Evolutionary conservation across 2,113 vertebrate genomes (phyloP).

Genomic region (Cynoglossus semilaevis): DNA sequence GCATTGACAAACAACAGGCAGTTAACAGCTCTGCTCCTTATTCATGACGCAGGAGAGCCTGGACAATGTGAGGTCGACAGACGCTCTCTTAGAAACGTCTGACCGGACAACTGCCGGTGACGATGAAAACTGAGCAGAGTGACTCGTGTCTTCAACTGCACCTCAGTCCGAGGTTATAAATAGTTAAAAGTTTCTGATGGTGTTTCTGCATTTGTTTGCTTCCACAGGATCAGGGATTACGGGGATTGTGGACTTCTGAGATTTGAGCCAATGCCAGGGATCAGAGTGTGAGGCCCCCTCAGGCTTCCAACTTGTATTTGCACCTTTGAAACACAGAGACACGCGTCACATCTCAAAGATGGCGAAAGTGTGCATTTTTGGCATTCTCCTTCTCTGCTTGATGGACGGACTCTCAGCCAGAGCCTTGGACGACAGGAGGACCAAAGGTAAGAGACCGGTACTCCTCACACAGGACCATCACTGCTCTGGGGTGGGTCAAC

Average conservation of each 20-base stretch:
- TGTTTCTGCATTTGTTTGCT: conserved; percentile 36
- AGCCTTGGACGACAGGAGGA: conserved; percentile 33
- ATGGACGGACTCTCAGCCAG: conserved; percentile 33
- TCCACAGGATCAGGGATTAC: conserved; percentile 47
- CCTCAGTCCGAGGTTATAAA: conserved; percentile 1
- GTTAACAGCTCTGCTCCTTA: conserved; percentile 53
- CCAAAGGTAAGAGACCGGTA: conserved; percentile 61
- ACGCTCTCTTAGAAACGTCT: no score
- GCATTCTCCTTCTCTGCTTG: conserved; percentile 59
- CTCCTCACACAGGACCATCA: no score
- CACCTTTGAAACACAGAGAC: conserved; percentile 19
- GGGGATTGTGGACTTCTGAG: conserved; percentile 32
- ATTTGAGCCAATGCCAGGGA: conserved; percentile 60
- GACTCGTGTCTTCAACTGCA: conserved; percentile 23
- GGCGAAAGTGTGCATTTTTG: conserved; percentile 55
- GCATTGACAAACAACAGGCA: conserved; percentile 66
- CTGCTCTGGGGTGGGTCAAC: no score
- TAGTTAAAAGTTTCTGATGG: conserved; percentile 36
- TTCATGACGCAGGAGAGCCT: conserved; percentile 59
- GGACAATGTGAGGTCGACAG: conserved; percentile 51
- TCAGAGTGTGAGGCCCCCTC: conserved; percentile 57
- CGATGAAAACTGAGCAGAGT: conserved; percentile 15
- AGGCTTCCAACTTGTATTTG: conserved; percentile 34
- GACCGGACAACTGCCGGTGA: no score
- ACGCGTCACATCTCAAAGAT: conserved; percentile 52